These are phyloP conservation scores for Sialis fuliginosa DNA, from an alignment of 2,888 invertebrate genomes.

Conservation along the genomic window DNA sequence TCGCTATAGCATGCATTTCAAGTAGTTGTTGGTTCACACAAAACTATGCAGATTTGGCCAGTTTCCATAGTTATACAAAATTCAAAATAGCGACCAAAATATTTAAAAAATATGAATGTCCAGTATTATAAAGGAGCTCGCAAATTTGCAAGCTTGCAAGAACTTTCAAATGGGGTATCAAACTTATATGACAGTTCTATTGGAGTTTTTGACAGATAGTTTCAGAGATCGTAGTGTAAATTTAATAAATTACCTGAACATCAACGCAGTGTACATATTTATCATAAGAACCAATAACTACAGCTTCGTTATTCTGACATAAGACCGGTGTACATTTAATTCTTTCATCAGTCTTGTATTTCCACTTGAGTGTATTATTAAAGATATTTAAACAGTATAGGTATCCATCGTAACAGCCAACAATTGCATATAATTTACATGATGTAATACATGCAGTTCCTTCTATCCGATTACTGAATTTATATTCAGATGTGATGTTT, in stretches of 20 bases:
- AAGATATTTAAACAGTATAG: constrained; percentile 44
- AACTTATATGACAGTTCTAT: too few species aligned
- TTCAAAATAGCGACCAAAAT: too few species aligned
- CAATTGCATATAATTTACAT: constrained; percentile 32
- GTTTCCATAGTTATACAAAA: too few species aligned
- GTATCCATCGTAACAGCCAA: constrained; percentile 62
- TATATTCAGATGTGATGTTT: constrained; percentile 25
- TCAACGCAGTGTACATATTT: constrained; percentile 40
- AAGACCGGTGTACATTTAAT: constrained; percentile 44
- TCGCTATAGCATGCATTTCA: too few species aligned
- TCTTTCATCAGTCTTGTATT: constrained; percentile 36
- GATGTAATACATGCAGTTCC: constrained; percentile 26
- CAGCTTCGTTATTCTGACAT: constrained; percentile 21
- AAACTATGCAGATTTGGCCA: too few species aligned
- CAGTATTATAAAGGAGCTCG: too few species aligned
- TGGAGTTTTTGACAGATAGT: too few species aligned
- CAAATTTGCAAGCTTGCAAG: too few species aligned
- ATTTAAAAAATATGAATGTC: too few species aligned
- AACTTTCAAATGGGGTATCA: too few species aligned
- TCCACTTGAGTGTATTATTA: constrained; percentile 40
- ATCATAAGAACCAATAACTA: constrained; percentile 59
- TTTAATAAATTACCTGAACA: constrained; percentile 25
- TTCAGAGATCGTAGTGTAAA: too few species aligned
- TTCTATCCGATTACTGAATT: constrained; percentile 54
- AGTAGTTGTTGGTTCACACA: too few species aligned